These are phyloP conservation scores for Brachionus koreanus DNA, from an alignment of 1,140 invertebrate genomes.

Conservation along the genomic window DNA sequence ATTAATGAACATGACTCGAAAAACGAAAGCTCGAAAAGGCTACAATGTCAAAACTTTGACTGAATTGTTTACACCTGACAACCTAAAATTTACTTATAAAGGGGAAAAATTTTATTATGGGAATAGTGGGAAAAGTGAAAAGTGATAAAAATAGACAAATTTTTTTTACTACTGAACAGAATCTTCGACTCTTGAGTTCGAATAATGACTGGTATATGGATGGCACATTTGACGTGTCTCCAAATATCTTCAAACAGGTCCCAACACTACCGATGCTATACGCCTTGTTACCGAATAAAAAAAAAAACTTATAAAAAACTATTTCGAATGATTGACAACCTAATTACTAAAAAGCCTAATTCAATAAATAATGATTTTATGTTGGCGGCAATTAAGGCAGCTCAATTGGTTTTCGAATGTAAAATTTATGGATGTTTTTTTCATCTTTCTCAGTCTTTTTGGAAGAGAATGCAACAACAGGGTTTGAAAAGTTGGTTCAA, in stretches of 20 bases:
- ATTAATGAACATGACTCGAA: too few relatives aligned
- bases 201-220: not conserved
- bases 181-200: not conserved
- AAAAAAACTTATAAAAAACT: not conserved
- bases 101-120: not conserved
- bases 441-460: not conserved
- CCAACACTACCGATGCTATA: not conserved
- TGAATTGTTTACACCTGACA: too few relatives aligned
- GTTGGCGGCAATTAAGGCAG: not conserved
- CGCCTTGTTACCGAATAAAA: not conserved
- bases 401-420: not conserved
- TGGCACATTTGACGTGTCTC: not conserved
- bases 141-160: not conserved
- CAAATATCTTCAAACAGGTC: not conserved
- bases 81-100: too few relatives aligned
- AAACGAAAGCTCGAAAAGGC: too few relatives aligned
- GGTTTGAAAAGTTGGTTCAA: slow-evolving; percentile 1
- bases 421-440: not conserved
- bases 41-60: too few relatives aligned
- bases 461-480: not conserved
- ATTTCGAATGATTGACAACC: not conserved
- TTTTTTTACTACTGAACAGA: not conserved
- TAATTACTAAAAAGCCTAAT: not conserved
- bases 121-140: not conserved
- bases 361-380: not conserved